Percentiles rank a stretch among this genome's conserved stretches.
phyloP scores from a whole-genome alignment of 2,797 vertebrate genomes.

The Hydrocynus forskahlii region DNA sequence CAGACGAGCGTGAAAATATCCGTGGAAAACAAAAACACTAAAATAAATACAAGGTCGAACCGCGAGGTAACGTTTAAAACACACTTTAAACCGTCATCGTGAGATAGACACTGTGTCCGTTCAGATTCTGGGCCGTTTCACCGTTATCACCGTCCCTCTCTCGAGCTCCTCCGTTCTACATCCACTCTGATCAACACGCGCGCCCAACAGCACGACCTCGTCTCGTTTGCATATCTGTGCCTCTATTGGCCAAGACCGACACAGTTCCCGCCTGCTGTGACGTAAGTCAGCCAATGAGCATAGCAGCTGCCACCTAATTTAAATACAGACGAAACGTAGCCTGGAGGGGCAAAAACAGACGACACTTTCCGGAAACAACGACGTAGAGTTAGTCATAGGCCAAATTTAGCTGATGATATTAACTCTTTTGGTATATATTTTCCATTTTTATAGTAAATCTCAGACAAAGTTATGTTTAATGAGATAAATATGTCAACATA shows the following conservation, averaged over 20 bases:
- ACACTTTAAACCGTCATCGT: conserved; percentile 16
- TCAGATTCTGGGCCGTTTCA: background rate
- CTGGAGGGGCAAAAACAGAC: background rate
- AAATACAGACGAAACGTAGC: background rate
- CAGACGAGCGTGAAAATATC: conserved; percentile 62
- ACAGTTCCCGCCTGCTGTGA: conserved; percentile 2
- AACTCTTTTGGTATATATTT: background rate
- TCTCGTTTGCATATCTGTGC: conserved; percentile 52
- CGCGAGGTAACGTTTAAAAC: conserved; percentile 7
- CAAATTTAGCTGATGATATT: background rate
- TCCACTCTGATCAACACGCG: conserved; percentile 22
- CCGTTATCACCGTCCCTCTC: too few species aligned
- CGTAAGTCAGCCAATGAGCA: background rate
- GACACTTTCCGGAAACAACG: background rate
- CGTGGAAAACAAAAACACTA: conserved; percentile 20
- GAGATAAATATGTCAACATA: too few species aligned
- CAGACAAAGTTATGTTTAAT: too few species aligned
- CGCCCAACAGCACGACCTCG: conserved; percentile 23
- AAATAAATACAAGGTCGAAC: conserved; percentile 17
- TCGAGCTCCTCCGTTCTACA: background rate
- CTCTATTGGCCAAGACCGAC: conserved; percentile 64
- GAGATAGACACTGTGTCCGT: background rate
- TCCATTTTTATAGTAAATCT: background rate
- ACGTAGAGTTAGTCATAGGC: background rate
- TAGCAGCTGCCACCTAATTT: conserved; percentile 6